Conservation (phyloP, 1,140 invertebrate species). For the Cyclina sinensis region DNA sequence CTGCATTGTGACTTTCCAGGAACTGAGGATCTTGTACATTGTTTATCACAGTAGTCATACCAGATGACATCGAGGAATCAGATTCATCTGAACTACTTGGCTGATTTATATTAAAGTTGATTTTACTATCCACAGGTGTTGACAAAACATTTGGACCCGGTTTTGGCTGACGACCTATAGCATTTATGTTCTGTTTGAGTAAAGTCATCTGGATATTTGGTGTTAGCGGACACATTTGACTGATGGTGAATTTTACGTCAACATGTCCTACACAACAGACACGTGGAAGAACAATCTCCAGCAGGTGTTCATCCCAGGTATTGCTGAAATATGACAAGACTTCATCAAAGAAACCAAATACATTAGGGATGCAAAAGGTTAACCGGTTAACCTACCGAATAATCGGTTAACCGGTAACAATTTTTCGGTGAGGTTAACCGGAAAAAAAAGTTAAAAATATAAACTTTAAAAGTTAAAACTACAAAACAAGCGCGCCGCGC, state of each 20-base stretch:
- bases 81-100: conserved; percentile 34
- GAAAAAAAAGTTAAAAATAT: too few species aligned
- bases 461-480: too few species aligned
- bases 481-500: too few species aligned
- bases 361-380: too few species aligned
- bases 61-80: conserved; percentile 35
- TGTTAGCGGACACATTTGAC: conserved; percentile 90
- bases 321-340: conserved; percentile 86
- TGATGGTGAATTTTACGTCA: conserved; percentile 94
- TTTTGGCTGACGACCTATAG: conserved; percentile 71
- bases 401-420: too few species aligned
- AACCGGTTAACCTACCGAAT: too few species aligned
- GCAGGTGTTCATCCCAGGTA: conserved; percentile 96
- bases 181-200: conserved; percentile 91
- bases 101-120: conserved; percentile 72
- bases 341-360: neutral
- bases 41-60: conserved; percentile 86
- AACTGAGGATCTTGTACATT: conserved; percentile 92
- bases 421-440: too few species aligned
- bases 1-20: conserved; percentile 94
- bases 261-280: conserved; percentile 93
- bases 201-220: conserved; percentile 92
- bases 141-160: conserved; percentile 15
- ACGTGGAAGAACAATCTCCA: conserved; percentile 94
- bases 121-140: conserved; percentile 72